phyloP scores from a whole-genome alignment of 2,888 invertebrate species.

The Eilema griseolum region DNA sequence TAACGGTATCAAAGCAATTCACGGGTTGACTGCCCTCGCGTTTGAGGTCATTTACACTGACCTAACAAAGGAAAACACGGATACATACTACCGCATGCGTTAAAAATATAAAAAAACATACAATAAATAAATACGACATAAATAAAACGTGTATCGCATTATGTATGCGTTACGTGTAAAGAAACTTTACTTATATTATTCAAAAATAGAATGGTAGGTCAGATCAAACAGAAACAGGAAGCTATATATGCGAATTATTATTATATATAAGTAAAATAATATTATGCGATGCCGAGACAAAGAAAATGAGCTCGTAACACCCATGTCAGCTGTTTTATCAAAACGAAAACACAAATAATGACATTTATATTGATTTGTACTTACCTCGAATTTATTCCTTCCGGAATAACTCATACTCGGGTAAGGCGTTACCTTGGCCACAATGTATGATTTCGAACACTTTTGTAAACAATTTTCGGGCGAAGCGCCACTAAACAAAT shows the following conservation, averaged over 20 bases:
- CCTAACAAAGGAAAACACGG: slow-evolving; percentile 63
- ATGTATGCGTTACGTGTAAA: slow-evolving; percentile 23
- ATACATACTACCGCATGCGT: slow-evolving; percentile 43
- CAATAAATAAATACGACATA: slow-evolving; percentile 41
- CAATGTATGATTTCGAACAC: slow-evolving; percentile 70
- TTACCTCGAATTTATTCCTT: slow-evolving; percentile 89
- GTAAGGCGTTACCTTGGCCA: slow-evolving; percentile 84
- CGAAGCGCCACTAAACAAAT: slow-evolving; percentile 64
- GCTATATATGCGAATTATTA: slow-evolving; percentile 11
- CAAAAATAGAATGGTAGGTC: slow-evolving; percentile 59
- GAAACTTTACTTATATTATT: slow-evolving; percentile 46
- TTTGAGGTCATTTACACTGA: slow-evolving; percentile 69
- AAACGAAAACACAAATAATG: slow-evolving; percentile 82
- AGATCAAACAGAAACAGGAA: slow-evolving; percentile 4
- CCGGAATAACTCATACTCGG: slow-evolving; percentile 88
- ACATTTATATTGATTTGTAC: slow-evolving; percentile 63
- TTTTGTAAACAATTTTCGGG: slow-evolving; percentile 44
- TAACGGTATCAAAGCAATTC: slow-evolving; percentile 64
- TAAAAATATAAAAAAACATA: slow-evolving; percentile 45
- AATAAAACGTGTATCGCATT: slow-evolving; percentile 33
- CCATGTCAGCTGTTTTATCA: slow-evolving; percentile 89
- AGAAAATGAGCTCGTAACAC: slow-evolving; percentile 60
- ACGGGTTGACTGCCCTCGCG: slow-evolving; percentile 65
- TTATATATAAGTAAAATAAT: slow-evolving; percentile 15
- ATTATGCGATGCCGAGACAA: slow-evolving; percentile 59